These are phyloP conservation scores for Caenorhabditis sp. DNA, from an alignment of 2,888 invertebrate species.

Conservation along the genomic window DNA sequence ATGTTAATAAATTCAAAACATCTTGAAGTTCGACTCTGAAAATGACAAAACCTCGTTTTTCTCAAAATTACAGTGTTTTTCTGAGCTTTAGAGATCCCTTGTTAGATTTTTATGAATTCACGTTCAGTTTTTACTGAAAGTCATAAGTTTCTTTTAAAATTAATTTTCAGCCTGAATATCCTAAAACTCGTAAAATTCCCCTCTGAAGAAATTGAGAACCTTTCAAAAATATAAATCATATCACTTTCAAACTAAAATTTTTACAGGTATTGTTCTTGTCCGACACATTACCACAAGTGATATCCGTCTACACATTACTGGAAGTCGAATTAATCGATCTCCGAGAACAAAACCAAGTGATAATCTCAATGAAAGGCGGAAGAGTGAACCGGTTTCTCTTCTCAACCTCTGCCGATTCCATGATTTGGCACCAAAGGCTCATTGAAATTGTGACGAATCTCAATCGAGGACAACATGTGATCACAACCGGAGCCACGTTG, in stretches of 20 bases:
- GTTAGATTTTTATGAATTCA: no score
- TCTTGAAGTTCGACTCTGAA: no score
- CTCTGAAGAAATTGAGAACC: no score
- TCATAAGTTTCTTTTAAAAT: no score
- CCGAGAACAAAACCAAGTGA: slow-evolving; percentile 15
- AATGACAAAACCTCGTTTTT: no score
- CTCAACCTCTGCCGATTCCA: background rate
- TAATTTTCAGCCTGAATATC: no score
- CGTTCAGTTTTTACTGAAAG: no score
- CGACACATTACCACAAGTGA: slow-evolving; percentile 6
- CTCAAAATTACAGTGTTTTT: no score
- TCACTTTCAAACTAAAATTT: background rate
- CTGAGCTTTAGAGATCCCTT: no score
- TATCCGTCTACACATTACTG: slow-evolving; percentile 30
- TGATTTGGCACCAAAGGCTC: slow-evolving; percentile 9
- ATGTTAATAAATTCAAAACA: no score
- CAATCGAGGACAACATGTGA: background rate
- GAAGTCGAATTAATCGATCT: slow-evolving; percentile 36
- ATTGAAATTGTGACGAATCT: slow-evolving; percentile 2
- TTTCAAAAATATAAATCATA: background rate
- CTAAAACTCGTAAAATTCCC: no score
- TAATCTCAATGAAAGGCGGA: slow-evolving; percentile 38
- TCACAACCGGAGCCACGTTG: background rate
- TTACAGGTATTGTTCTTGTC: slow-evolving; percentile 10
- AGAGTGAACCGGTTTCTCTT: slow-evolving; percentile 17